Percentiles rank a stretch among this genome's conserved stretches.
phyloP scores from a whole-genome alignment of 1,140 invertebrate genomes.

The Zaprionus camerounensis region DNA sequence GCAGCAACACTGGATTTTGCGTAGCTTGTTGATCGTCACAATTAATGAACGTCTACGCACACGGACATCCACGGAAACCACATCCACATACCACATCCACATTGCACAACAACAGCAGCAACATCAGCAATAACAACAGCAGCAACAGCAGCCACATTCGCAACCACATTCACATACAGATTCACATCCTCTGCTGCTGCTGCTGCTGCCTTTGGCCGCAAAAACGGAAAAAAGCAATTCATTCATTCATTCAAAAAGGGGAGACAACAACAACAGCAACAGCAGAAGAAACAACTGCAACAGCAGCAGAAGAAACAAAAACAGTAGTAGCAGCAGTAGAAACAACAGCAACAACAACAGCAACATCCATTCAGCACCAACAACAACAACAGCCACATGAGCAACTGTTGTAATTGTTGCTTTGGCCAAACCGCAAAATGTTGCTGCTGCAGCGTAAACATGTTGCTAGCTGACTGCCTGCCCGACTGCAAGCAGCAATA shows the following conservation, averaged over 20 bases:
- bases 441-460: constrained; percentile 49
- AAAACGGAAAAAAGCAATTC: constrained; percentile 81
- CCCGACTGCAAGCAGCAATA: background rate
- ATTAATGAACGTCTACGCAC: constrained; percentile 80
- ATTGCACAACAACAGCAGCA: background rate
- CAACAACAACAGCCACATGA: constrained; percentile 13
- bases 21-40: constrained; percentile 82
- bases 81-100: constrained; percentile 77
- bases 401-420: constrained; percentile 67
- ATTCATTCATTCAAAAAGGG: constrained; percentile 67
- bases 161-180: constrained; percentile 52
- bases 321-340: background rate
- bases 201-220: constrained; percentile 44
- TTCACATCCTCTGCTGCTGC: constrained; percentile 45
- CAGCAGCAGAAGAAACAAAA: constrained; percentile 10
- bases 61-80: constrained; percentile 65
- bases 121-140: background rate
- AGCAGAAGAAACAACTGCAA: constrained; percentile 17
- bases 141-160: constrained; percentile 68
- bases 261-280: constrained; percentile 40
- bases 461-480: background rate
- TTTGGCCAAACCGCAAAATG: constrained; percentile 75
- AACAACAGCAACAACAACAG: constrained; percentile 18
- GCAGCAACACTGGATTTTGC: constrained; percentile 62
- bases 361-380: constrained; percentile 13